Percentiles rank a stretch among this genome's conserved stretches.
Conservation (phyloP, 2,113 vertebrate species). For the Phylloscopus trochilus region DNA sequence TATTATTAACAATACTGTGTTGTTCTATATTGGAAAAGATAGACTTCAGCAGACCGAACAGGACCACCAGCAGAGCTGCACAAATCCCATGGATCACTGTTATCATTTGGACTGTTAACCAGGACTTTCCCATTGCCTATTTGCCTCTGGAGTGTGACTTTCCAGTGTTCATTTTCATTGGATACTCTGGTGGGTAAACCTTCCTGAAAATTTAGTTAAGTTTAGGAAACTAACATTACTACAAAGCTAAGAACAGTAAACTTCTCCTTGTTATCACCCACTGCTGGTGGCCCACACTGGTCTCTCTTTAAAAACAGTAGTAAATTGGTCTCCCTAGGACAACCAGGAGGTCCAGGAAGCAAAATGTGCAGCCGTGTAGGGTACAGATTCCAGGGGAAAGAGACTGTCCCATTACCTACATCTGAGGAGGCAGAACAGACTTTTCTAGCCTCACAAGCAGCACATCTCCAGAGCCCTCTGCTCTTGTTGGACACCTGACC, state of each 20-base stretch:
- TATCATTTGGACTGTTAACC: background rate
- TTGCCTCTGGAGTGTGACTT: background rate
- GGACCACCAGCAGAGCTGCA: background rate
- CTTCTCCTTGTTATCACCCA: background rate
- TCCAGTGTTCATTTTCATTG: background rate
- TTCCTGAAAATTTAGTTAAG: background rate
- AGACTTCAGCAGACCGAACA: background rate
- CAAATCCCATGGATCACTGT: background rate
- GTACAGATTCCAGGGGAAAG: background rate
- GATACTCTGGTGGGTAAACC: background rate
- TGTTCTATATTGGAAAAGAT: background rate
- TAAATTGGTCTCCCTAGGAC: background rate
- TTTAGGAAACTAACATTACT: background rate
- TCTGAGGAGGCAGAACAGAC: background rate
- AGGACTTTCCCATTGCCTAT: background rate
- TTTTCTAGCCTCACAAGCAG: background rate
- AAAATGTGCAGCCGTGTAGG: background rate
- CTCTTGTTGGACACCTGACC: background rate
- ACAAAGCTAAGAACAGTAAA: background rate
- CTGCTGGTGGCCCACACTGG: background rate
- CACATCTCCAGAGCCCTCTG: background rate
- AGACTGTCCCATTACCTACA: accelerated
- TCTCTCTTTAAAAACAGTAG: background rate
- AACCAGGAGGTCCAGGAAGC: background rate
- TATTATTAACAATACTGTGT: background rate